Base-by-base conservation (phyloP, 2,113 vertebrate species). In the Lampris megalopsis region DNA sequence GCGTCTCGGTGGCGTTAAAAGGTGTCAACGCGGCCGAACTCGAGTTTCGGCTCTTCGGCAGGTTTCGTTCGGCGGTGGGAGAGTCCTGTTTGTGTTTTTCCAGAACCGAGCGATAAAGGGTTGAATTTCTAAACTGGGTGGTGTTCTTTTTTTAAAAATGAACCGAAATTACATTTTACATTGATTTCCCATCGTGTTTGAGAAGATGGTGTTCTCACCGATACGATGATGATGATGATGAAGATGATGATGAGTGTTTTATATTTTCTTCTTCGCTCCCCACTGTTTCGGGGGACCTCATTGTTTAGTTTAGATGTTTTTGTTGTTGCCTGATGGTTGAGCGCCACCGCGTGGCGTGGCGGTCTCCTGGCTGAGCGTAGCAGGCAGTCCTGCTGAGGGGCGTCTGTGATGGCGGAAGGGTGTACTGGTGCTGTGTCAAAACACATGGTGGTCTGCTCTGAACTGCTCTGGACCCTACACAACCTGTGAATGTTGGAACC, bases 221-320 rank as follows among this genome's bases (percentile, higher is more conserved):
- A 24, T 24, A 24, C 24, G n/a, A n/a, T n/a, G 24, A 24, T 68
- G 71, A 84, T 77, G 9, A 71, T 68, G 53, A 69, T 69, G 45
- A 24, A 49, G 38, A 78, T 84, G 43, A 87, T 82, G 65, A 64
- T 45, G 75, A 82, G 89, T 89, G 83, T 92, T 88, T 86, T 85
- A 59, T 75, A 61, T 84, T 73, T 61, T 83, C 81, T 89, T 83
- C 57, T 45, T 49, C 50, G 11, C 40, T 62, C 49, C 35, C 65
- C n/a, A 38, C 47, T 69, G 6, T 67, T 54, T 70, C 75, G 45
- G 59, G 81, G 76, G 73, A 73, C 63, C 65, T 73, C 73, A 59
- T 81, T 83, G 24, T 24, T 73, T 68, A 86, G 6, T 59, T 68
- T 70, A 67, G 63, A 67, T 50, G 68, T 84, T 86, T 81, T 57